Evolutionary conservation across 2,888 invertebrate genomes (phyloP).

Genomic region (Mechanitis messenoides): DNA sequence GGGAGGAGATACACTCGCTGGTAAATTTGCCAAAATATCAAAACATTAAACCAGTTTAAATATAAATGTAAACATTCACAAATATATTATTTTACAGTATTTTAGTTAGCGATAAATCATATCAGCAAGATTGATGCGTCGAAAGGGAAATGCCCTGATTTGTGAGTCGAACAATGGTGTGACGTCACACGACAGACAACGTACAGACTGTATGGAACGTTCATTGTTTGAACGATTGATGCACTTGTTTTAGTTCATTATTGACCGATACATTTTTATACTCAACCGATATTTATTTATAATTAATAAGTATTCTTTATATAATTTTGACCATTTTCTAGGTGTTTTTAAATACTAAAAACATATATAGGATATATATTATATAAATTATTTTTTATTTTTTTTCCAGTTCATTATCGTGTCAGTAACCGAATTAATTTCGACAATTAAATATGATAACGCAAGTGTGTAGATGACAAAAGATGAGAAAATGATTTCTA

Average conservation of each 20-base stretch:
- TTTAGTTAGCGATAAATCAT: slow-evolving; percentile 64
- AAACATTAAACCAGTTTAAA: slow-evolving; percentile 25
- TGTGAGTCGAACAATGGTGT: slow-evolving; percentile 57
- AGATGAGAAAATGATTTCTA: slow-evolving; percentile 58
- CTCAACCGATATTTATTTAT: not conserved
- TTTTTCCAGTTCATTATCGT: slow-evolving; percentile 4
- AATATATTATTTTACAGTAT: slow-evolving; percentile 56
- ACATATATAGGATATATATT: not conserved
- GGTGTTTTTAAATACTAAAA: no score
- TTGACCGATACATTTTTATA: not conserved
- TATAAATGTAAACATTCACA: slow-evolving; percentile 29
- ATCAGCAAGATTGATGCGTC: slow-evolving; percentile 58
- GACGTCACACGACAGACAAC: slow-evolving; percentile 42
- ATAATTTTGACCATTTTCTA: not conserved
- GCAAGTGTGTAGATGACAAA: slow-evolving; percentile 35
- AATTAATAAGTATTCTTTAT: not conserved
- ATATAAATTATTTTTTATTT: not conserved
- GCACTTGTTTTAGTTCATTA: slow-evolving; percentile 3
- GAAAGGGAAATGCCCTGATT: slow-evolving; percentile 61
- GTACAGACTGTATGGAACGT: slow-evolving; percentile 2
- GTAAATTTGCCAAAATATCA: slow-evolving; percentile 11
- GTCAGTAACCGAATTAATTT: slow-evolving; percentile 5
- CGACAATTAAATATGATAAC: slow-evolving; percentile 13
- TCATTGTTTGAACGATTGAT: not conserved
- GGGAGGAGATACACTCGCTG: no score